Evolutionary conservation across 2,797 vertebrate species (phyloP).

Genomic region (Saxicola maurus): DNA sequence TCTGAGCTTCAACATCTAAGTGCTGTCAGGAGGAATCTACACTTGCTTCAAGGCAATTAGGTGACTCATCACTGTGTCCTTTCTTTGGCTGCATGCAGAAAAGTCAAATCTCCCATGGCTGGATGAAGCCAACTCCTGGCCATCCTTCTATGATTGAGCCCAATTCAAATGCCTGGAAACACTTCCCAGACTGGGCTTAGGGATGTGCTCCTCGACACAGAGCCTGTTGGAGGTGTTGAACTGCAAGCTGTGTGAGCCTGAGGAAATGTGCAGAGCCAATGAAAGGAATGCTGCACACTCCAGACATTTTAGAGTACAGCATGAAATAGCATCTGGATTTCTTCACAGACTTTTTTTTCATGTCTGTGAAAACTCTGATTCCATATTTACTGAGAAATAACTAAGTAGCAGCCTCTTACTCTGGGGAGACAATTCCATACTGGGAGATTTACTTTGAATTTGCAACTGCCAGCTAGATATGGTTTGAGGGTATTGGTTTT

Average conservation of each 20-base stretch:
- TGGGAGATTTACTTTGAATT: constrained; percentile 6
- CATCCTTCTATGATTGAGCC: constrained; percentile 36
- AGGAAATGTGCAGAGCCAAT: constrained; percentile 3
- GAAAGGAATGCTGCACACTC: not conserved
- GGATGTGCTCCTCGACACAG: not conserved
- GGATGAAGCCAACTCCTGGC: constrained; percentile 27
- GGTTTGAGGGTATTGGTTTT: not conserved
- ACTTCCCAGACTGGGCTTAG: constrained; percentile 18
- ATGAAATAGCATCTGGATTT: not conserved
- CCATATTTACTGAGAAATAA: constrained; percentile 8
- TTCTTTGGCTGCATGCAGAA: not conserved
- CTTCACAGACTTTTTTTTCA: not conserved
- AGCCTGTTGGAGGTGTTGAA: constrained; percentile 9
- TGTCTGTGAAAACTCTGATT: constrained; percentile 9
- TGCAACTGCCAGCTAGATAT: not conserved
- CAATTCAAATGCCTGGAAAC: not conserved
- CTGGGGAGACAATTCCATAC: not conserved
- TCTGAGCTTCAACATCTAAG: constrained; percentile 2
- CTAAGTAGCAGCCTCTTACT: constrained; percentile 2
- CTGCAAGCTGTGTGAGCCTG: not conserved
- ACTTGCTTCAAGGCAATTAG: constrained; percentile 53
- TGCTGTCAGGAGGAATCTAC: constrained; percentile 53
- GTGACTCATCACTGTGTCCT: constrained; percentile 28
- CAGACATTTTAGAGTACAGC: constrained; percentile 3
- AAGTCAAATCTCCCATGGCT: not conserved